These are phyloP conservation scores for Manis pentadactyla DNA, from an alignment of 2,797 vertebrate species.

Conservation along the genomic window DNA sequence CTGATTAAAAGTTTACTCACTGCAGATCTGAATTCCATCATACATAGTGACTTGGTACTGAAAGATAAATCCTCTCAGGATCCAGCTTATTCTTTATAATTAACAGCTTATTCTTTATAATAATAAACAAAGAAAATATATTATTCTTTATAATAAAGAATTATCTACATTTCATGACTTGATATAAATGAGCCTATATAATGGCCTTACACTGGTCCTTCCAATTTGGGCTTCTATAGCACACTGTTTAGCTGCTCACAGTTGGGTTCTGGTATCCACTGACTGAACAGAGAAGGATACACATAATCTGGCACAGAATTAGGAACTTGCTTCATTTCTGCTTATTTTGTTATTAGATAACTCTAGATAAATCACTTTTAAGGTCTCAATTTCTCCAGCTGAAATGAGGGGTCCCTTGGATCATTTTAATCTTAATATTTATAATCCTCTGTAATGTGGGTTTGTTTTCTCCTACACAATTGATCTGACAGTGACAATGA, in stretches of 20 bases:
- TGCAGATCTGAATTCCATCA: background rate
- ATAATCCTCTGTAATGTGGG: background rate
- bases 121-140: no score
- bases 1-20: constrained; percentile 42
- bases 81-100: no score
- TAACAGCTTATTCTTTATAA: no score
- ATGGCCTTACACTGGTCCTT: background rate
- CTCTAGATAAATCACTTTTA: background rate
- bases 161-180: background rate
- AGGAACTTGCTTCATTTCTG: background rate
- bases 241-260: background rate
- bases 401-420: background rate
- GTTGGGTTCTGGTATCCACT: background rate
- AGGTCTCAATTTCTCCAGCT: background rate
- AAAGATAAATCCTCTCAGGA: background rate
- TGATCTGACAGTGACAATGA: constrained; percentile 6
- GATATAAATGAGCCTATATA: constrained; percentile 24
- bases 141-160: background rate
- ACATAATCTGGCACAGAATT: background rate
- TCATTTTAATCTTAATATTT: constrained; percentile 20
- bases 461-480: background rate
- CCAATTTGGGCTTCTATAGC: constrained; percentile 22
- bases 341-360: constrained; percentile 20
- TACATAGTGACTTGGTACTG: background rate
- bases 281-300: background rate